Percentiles rank a stretch among this genome's conserved stretches.
phyloP scores from a whole-genome alignment of 1,140 invertebrate genomes.

The Sesamia nonagrioides region DNA sequence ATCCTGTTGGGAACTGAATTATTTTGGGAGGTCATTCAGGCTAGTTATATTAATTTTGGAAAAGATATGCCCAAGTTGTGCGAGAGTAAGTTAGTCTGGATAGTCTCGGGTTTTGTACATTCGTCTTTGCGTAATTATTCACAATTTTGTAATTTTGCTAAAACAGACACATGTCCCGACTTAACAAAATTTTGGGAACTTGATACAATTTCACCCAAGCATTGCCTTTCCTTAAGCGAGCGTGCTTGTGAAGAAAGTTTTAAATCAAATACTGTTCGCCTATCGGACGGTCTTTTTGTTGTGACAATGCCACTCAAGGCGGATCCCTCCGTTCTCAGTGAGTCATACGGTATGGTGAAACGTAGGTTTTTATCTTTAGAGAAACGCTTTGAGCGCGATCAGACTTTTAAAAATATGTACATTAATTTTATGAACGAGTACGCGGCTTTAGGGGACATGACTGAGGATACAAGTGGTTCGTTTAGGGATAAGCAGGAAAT shows the following conservation, averaged over 20 bases:
- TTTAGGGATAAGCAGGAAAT: neutral
- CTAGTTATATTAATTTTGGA: slow-evolving; percentile 55
- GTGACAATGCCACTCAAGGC: slow-evolving; percentile 58
- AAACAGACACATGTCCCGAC: too few relatives aligned
- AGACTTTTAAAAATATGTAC: slow-evolving; percentile 53
- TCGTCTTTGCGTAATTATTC: neutral
- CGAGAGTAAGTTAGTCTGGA: slow-evolving; percentile 59
- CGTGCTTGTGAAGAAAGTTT: slow-evolving; percentile 59
- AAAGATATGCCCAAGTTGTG: slow-evolving; percentile 58
- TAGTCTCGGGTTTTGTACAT: slow-evolving; percentile 45
- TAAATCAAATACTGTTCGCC: slow-evolving; percentile 49
- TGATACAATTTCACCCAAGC: slow-evolving; percentile 17
- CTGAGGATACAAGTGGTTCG: slow-evolving; percentile 12
- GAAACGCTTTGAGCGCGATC: slow-evolving; percentile 47
- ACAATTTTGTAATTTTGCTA: neutral
- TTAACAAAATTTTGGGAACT: slow-evolving; percentile 19
- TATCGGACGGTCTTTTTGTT: slow-evolving; percentile 55
- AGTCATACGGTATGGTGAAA: slow-evolving; percentile 55
- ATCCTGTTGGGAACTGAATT: slow-evolving; percentile 26
- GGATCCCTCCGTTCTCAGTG: slow-evolving; percentile 49
- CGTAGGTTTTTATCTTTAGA: slow-evolving; percentile 57
- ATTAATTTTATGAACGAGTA: slow-evolving; percentile 61
- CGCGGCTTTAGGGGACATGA: slow-evolving; percentile 72
- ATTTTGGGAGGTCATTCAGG: slow-evolving; percentile 51
- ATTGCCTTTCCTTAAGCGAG: slow-evolving; percentile 46